Percentiles rank a stretch among this genome's conserved stretches.
phyloP scores from a whole-genome alignment of 2,888 invertebrate genomes.

The Drosophila hamatofila region DNA sequence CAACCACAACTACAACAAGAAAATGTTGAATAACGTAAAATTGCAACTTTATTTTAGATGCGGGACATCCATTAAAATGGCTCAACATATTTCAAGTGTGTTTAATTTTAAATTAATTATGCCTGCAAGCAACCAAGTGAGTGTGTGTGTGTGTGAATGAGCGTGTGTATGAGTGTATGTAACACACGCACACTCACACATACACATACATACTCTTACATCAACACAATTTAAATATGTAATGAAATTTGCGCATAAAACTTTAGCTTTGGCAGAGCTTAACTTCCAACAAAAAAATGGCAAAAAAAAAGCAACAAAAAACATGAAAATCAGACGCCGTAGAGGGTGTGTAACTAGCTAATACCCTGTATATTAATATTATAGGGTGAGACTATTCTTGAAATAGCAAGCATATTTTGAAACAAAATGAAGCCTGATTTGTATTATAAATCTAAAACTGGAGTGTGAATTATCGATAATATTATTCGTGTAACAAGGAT shows the following conservation, averaged over 20 bases:
- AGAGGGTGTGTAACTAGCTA: background rate
- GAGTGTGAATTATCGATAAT: too few relatives aligned
- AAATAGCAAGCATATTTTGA: background rate
- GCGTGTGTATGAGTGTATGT: conserved; percentile 3
- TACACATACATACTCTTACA: conserved; percentile 10
- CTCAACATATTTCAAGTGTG: conserved; percentile 29
- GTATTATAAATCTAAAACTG: too few relatives aligned
- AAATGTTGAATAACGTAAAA: background rate
- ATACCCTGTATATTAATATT: conserved; percentile 4
- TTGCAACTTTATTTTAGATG: conserved; percentile 6
- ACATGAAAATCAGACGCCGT: background rate
- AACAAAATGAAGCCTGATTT: too few relatives aligned
- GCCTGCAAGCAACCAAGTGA: conserved; percentile 19
- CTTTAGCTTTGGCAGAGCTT: conserved; percentile 53
- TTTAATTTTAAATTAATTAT: conserved; percentile 61
- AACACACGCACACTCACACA: conserved; percentile 3
- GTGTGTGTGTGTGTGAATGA: background rate
- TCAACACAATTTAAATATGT: conserved; percentile 46
- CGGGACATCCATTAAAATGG: conserved; percentile 18
- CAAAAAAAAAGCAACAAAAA: background rate
- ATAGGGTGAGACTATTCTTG: background rate
- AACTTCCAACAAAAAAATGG: conserved; percentile 27
- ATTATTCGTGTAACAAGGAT: too few relatives aligned
- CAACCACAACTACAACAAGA: background rate
- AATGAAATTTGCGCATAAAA: conserved; percentile 68